These are phyloP conservation scores for Diaprepes abbreviatus DNA, from an alignment of 2,888 invertebrate genomes.

Conservation along the genomic window DNA sequence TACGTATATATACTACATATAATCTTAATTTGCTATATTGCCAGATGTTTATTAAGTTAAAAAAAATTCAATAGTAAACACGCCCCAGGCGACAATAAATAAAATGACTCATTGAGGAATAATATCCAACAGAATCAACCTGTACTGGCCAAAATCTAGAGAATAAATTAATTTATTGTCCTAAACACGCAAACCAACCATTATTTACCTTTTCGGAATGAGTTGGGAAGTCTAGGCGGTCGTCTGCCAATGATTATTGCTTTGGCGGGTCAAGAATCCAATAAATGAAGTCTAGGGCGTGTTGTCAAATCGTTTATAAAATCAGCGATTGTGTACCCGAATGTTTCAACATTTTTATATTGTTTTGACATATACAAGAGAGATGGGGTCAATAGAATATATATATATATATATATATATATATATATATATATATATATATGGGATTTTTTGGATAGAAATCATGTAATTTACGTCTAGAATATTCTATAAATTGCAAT, in stretches of 20 bases:
- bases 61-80: too few relatives aligned
- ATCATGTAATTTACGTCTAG: too few relatives aligned
- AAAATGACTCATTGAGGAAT: neutral
- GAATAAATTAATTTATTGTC: conserved; percentile 5
- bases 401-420: too few relatives aligned
- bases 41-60: too few relatives aligned
- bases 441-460: too few relatives aligned
- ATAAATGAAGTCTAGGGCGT: neutral
- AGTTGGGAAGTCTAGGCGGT: conserved; percentile 16
- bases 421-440: too few relatives aligned
- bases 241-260: conserved; percentile 2
- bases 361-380: too few relatives aligned
- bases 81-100: neutral
- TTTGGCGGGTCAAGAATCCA: conserved; percentile 16
- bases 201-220: neutral
- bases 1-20: too few relatives aligned
- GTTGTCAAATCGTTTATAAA: neutral
- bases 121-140: neutral
- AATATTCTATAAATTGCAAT: too few relatives aligned
- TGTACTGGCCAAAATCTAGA: neutral
- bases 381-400: too few relatives aligned
- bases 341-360: neutral
- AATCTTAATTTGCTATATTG: too few relatives aligned
- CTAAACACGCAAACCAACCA: conserved; percentile 15
- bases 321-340: too few relatives aligned